Evolutionary conservation across 2,113 vertebrate species (phyloP).

Genomic region (Aegithalos caudatus): DNA sequence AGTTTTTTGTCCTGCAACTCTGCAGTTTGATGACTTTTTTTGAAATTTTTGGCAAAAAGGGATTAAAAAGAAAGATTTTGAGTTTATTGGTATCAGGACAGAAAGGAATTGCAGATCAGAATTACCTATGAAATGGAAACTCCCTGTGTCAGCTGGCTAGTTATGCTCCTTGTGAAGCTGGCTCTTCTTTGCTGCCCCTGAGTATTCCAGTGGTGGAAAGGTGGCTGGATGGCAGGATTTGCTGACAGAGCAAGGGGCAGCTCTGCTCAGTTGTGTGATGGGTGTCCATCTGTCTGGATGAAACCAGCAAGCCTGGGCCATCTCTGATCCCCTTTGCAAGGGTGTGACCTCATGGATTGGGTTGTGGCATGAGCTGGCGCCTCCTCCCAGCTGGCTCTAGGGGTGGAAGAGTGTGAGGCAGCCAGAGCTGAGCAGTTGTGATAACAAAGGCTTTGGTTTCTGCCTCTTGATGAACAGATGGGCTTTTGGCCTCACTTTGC

Average conservation of each 20-base stretch:
- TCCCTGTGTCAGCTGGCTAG: background rate
- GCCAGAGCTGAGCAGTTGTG: background rate
- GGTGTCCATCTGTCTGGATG: too few relatives aligned
- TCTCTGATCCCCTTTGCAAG: background rate
- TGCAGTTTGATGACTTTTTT: background rate
- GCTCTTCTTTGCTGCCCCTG: too few relatives aligned
- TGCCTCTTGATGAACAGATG: background rate
- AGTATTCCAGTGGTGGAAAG: too few relatives aligned
- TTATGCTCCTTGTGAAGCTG: too few relatives aligned
- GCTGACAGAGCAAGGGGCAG: too few relatives aligned
- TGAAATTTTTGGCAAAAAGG: background rate
- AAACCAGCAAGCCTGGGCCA: background rate
- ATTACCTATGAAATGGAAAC: background rate
- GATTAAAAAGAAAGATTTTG: background rate
- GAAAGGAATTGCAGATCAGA: background rate
- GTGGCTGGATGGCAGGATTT: too few relatives aligned
- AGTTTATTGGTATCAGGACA: background rate
- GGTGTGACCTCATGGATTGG: background rate
- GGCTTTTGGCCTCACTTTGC: background rate
- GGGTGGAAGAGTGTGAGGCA: background rate
- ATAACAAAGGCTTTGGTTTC: background rate
- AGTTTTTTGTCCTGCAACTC: background rate
- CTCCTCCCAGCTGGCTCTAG: fast-evolving
- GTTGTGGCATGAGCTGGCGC: background rate
- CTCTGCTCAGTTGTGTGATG: too few relatives aligned